Evolutionary conservation across 2,113 vertebrate genomes (phyloP).

Genomic region (Heloderma charlesbogerti): DNA sequence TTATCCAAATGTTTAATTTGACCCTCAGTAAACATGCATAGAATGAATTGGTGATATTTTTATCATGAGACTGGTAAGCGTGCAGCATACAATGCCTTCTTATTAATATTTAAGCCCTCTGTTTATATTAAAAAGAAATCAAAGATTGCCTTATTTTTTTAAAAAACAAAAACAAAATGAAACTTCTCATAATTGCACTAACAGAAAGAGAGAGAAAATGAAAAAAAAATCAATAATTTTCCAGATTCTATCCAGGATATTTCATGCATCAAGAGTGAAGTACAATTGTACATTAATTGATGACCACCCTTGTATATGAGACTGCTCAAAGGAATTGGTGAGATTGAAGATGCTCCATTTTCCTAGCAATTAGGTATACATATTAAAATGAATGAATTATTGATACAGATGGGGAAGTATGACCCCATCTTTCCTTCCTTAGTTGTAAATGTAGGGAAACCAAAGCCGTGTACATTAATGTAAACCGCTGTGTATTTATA

Average conservation of each 20-base stretch:
- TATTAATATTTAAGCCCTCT: conserved; percentile 65
- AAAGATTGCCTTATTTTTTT: conserved; percentile 26
- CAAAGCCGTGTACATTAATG: conserved; percentile 29
- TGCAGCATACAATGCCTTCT: conserved; percentile 48
- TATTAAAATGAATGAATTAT: background rate
- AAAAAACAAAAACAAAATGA: conserved; percentile 53
- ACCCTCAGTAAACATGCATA: background rate
- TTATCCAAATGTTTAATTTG: no score
- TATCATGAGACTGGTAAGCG: conserved; percentile 38
- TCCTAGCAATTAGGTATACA: conserved; percentile 10
- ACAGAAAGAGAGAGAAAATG: conserved; percentile 38
- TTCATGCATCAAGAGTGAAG: background rate
- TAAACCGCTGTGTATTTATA: background rate
- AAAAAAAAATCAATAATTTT: conserved; percentile 30
- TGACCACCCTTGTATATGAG: conserved; percentile 17
- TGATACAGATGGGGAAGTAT: background rate
- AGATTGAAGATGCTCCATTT: conserved; percentile 29
- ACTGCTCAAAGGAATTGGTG: background rate
- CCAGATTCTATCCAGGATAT: conserved; percentile 19
- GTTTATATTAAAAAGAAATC: conserved; percentile 59
- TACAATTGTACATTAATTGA: conserved; percentile 13
- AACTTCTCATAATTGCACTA: conserved; percentile 59
- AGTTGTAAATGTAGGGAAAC: background rate
- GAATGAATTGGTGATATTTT: conserved; percentile 46
- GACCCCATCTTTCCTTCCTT: background rate